Evolutionary conservation across 2,113 vertebrate genomes (phyloP).

Genomic region (Oreochromis tanganicae): DNA sequence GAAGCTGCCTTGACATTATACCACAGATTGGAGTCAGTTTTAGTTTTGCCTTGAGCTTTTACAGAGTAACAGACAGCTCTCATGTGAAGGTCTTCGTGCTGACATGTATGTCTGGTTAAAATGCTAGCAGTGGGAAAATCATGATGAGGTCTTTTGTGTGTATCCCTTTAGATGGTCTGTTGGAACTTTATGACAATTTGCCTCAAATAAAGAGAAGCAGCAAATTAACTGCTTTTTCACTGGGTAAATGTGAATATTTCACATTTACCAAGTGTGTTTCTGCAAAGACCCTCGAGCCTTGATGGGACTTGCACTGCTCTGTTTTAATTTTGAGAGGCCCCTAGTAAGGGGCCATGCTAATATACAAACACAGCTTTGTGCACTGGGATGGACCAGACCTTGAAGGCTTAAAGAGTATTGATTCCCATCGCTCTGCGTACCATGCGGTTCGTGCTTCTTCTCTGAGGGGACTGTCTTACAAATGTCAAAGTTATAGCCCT

Average conservation of each 20-base stretch:
- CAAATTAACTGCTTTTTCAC: background rate
- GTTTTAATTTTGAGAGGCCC: constrained; percentile 39
- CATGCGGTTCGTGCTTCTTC: background rate
- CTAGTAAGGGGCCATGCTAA: constrained; percentile 34
- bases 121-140: background rate
- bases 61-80: background rate
- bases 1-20: background rate
- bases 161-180: background rate
- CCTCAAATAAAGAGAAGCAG: background rate
- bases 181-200: background rate
- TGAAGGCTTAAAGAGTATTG: constrained; percentile 29
- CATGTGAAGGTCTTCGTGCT: background rate
- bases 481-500: constrained; percentile 7
- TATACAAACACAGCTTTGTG: constrained; percentile 36
- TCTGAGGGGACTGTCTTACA: constrained; percentile 15
- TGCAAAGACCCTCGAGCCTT: constrained; percentile 20
- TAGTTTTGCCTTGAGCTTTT: constrained; percentile 3
- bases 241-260: constrained; percentile 4
- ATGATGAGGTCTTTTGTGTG: background rate
- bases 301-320: constrained; percentile 23
- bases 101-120: background rate
- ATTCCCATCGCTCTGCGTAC: constrained; percentile 16
- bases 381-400: constrained; percentile 8
- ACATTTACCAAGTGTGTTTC: constrained; percentile 10
- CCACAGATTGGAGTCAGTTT: background rate